Conservation (phyloP, 2,888 invertebrate species). For the Pandemis heparana region DNA sequence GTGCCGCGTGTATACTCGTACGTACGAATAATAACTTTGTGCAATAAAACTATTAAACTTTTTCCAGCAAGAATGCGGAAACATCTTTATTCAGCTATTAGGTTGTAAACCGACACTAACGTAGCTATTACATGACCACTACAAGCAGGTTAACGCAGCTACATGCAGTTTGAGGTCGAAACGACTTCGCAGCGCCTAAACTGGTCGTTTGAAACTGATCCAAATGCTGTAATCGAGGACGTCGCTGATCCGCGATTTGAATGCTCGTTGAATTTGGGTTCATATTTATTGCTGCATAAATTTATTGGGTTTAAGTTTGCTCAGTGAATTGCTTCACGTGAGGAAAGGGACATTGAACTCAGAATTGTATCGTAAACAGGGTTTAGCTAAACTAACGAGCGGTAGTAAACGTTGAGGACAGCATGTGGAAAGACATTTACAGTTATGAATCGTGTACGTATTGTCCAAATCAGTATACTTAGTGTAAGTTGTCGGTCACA, state of each 20-base stretch:
- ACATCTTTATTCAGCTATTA: not conserved
- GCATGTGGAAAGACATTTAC: not conserved
- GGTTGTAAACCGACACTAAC: not conserved
- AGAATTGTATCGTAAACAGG: not conserved
- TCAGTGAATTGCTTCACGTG: not conserved
- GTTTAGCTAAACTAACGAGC: not conserved
- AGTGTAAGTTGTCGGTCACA: too few relatives aligned
- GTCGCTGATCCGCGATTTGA: conserved; percentile 5
- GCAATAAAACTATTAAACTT: not conserved
- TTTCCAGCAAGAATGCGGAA: not conserved
- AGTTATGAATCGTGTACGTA: not conserved
- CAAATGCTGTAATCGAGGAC: conserved; percentile 40
- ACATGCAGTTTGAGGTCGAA: conserved; percentile 46
- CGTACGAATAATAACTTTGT: not conserved
- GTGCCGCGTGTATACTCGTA: too few relatives aligned
- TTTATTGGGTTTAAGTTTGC: not conserved
- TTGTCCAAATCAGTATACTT: too few relatives aligned
- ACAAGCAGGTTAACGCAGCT: conserved; percentile 17
- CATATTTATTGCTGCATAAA: conserved; percentile 7
- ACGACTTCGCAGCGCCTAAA: conserved; percentile 43
- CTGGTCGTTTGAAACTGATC: conserved; percentile 51
- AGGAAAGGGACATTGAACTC: not conserved
- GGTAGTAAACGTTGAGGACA: not conserved
- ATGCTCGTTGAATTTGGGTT: conserved; percentile 1
- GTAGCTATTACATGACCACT: conserved; percentile 1